Percentiles rank a stretch among this genome's conserved stretches.
phyloP scores from a whole-genome alignment of 2,888 invertebrate genomes.

The Phlogophora meticulosa region DNA sequence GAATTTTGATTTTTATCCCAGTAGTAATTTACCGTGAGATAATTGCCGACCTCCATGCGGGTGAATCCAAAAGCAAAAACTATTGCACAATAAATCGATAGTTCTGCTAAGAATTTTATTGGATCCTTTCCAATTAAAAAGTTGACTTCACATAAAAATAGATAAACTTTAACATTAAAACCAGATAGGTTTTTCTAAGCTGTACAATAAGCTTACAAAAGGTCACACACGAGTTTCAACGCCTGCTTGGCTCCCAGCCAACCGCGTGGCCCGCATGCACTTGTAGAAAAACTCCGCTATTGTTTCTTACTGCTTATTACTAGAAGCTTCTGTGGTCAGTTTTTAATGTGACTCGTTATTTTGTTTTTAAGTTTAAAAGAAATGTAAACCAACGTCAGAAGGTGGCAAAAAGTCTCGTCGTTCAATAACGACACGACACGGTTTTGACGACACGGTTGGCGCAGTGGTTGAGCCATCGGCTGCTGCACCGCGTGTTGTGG shows the following conservation, averaged over 20 bases:
- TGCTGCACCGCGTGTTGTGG: no score
- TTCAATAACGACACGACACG: no score
- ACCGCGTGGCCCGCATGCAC: conserved; percentile 22
- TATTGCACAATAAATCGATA: no score
- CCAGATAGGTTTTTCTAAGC: conserved; percentile 17
- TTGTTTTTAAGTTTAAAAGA: background rate
- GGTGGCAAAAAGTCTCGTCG: no score
- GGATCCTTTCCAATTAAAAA: background rate
- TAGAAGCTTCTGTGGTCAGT: conserved; percentile 24
- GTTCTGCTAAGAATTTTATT: background rate
- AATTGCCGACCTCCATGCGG: no score
- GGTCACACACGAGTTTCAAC: conserved; percentile 35
- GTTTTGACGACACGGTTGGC: no score
- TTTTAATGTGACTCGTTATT: conserved; percentile 13
- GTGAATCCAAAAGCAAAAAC: no score
- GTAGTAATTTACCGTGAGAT: no score
- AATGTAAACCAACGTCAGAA: no score
- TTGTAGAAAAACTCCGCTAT: conserved; percentile 41
- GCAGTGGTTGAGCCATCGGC: no score
- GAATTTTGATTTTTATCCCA: no score
- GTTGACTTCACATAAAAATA: background rate
- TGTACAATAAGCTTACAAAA: conserved; percentile 38
- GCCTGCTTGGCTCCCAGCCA: conserved; percentile 52
- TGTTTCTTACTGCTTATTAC: conserved; percentile 40
- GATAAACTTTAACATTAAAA: background rate